Percentiles rank a stretch among this genome's conserved stretches.
These are phyloP conservation scores for Drosophila flavopinicola DNA, from an alignment of 2,888 invertebrate species.

Conservation along the genomic window DNA sequence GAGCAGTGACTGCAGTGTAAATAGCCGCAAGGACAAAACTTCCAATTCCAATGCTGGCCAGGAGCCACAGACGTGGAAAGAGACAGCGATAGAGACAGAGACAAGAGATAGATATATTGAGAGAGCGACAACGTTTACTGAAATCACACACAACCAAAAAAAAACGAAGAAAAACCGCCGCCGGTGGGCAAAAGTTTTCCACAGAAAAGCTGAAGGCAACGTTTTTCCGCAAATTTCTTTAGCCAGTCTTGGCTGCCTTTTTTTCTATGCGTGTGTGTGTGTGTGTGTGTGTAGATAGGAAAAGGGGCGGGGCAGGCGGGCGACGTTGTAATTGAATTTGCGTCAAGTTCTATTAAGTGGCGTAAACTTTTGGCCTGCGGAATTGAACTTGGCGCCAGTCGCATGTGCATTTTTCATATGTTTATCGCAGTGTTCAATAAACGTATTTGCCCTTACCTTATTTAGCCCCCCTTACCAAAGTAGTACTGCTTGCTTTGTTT, in stretches of 20 bases:
- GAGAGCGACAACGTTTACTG: constrained; percentile 55
- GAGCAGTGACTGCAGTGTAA: constrained; percentile 18
- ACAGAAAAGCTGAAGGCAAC: constrained; percentile 49
- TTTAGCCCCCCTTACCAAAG: neutral
- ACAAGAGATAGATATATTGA: constrained; percentile 4
- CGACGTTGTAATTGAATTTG: constrained; percentile 75
- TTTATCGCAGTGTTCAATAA: constrained; percentile 75
- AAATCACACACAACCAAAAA: constrained; percentile 52
- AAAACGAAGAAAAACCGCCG: constrained; percentile 36
- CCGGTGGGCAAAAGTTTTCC: constrained; percentile 58
- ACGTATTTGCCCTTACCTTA: neutral
- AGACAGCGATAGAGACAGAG: constrained; percentile 3
- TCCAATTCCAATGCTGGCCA: constrained; percentile 49
- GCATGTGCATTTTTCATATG: constrained; percentile 80
- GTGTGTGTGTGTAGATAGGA: neutral
- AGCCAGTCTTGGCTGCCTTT: constrained; percentile 51
- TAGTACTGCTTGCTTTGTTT: constrained; percentile 27
- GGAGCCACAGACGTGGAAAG: constrained; percentile 27
- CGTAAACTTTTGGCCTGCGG: constrained; percentile 74
- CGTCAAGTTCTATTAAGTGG: constrained; percentile 80
- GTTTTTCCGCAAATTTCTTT: constrained; percentile 77
- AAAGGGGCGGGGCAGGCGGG: constrained; percentile 1
- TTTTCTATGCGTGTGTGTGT: constrained; percentile 11
- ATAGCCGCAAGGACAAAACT: constrained; percentile 63
- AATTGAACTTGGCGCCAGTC: constrained; percentile 71